Evolutionary conservation across 2,888 invertebrate species (phyloP).

Genomic region (Zaprionus lineosus): DNA sequence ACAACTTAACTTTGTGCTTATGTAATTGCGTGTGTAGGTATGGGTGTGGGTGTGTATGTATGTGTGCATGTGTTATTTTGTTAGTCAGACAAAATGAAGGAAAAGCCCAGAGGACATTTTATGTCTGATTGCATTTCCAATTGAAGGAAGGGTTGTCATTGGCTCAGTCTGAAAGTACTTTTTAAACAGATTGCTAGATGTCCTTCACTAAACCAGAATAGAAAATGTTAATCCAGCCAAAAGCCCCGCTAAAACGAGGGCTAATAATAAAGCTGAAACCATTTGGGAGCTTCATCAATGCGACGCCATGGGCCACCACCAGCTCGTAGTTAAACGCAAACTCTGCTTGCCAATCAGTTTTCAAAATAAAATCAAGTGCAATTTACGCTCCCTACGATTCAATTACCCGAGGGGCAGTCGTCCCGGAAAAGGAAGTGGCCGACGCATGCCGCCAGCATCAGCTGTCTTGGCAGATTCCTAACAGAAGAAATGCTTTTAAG

Average conservation of each 20-base stretch:
- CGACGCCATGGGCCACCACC: too few species aligned
- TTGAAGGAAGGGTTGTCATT: slow-evolving; percentile 59
- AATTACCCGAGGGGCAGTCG: slow-evolving; percentile 44
- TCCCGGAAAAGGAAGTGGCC: slow-evolving; percentile 46
- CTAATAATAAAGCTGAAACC: slow-evolving; percentile 43
- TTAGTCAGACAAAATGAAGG: slow-evolving; percentile 44
- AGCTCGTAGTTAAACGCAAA: slow-evolving; percentile 65
- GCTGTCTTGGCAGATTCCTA: slow-evolving; percentile 30
- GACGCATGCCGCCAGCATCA: slow-evolving; percentile 11
- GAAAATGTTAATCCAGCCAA: slow-evolving; percentile 6
- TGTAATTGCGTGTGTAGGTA: slow-evolving; percentile 9
- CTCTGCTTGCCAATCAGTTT: slow-evolving; percentile 48
- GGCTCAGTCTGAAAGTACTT: slow-evolving; percentile 35
- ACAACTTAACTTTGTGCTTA: not conserved
- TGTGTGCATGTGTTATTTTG: slow-evolving; percentile 39
- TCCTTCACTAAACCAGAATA: not conserved
- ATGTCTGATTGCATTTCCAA: slow-evolving; percentile 69
- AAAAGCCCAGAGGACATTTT: slow-evolving; percentile 62
- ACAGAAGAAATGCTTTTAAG: slow-evolving; percentile 41
- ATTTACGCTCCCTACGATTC: slow-evolving; percentile 54
- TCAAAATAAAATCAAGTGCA: slow-evolving; percentile 57
- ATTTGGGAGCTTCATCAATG: slow-evolving; percentile 19
- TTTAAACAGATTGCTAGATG: slow-evolving; percentile 42
- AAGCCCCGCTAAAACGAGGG: slow-evolving; percentile 16
- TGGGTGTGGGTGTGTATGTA: not conserved